phyloP scores from a whole-genome alignment of 2,888 invertebrate genomes.

The Mylabris sibirica region DNA sequence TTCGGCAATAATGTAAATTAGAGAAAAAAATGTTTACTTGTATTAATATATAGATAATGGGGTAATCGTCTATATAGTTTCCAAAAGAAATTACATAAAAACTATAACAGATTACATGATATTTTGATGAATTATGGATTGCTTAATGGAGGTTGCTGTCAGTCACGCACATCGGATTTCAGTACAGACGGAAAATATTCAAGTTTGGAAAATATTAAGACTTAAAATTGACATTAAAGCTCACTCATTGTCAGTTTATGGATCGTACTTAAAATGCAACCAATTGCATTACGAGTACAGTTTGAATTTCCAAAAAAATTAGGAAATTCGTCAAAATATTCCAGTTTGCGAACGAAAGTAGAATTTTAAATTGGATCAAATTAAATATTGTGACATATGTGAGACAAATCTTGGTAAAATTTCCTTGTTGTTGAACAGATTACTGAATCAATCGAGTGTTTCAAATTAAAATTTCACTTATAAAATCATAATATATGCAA shows the following conservation, averaged over 20 bases:
- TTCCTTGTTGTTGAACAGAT: constrained; percentile 8
- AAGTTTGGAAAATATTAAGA: constrained; percentile 19
- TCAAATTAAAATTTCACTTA: constrained; percentile 1
- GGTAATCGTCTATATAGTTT: constrained; percentile 13
- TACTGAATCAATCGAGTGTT: constrained; percentile 10
- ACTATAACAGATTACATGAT: constrained; percentile 24
- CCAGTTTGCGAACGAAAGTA: not conserved
- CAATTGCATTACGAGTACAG: not conserved
- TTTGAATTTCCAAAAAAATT: not conserved
- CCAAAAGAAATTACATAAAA: constrained; percentile 29
- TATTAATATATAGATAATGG: not conserved
- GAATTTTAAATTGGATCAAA: not conserved
- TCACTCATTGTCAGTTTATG: constrained; percentile 18
- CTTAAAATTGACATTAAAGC: constrained; percentile 40
- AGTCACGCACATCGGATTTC: constrained; percentile 8
- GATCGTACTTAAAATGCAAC: constrained; percentile 11
- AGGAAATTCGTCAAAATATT: not conserved
- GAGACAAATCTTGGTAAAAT: constrained; percentile 5
- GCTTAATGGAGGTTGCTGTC: constrained; percentile 18
- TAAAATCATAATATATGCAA: not conserved
- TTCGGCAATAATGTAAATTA: constrained; percentile 21
- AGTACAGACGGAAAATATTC: too few relatives aligned
- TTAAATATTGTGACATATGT: constrained; percentile 3
- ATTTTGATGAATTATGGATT: constrained; percentile 16
- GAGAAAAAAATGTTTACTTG: not conserved